Evolutionary conservation across 2,113 vertebrate species (phyloP), one percentile per base, ranked within the genome.

Genomic region (Thomomys bottae): DNA sequence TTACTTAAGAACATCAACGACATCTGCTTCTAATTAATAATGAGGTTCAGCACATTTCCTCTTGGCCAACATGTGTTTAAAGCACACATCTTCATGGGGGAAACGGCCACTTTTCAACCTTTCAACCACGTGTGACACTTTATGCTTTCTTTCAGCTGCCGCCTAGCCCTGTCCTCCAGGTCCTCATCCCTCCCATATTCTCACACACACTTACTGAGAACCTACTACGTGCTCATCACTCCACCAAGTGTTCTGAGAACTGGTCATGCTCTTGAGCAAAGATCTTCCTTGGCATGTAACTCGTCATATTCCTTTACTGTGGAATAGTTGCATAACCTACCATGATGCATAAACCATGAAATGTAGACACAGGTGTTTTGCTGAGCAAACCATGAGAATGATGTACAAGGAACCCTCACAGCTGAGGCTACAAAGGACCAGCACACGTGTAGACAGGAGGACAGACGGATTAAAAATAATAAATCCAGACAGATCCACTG

Each of bases 11-110:
- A 81, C 34, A 15, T 17, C 3, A 8, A 64, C 6, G 7, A 34
- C 6, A 81, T 66, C 61, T 87, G 82, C 42, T 93, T 63, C 32
- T 32, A 67, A 82, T 26, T 75, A 66, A 88, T 67, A 84, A 23
- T n/a, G 67, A 73, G 23, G 49, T 40, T n/a, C 34, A 79, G 72
- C 38, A n/a, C 36, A 26, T 85, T 66, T 40, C 54, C 20, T 8
- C 5, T 32, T 38, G 36, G 23, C 9, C 17, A 5, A 54, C 30
- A 5, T 8, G 34, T 36, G 38, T 36, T 32, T 6, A 45, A 83
- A 54, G 24, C 1, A 24, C 4, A 61, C 3, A n/a, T 81, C 36
- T n/a, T 76, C 26, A 72, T 2, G 1, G 1, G n/a, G 21, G n/a
- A 45, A 61, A 85, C 63, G 54, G 28, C 49, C 49, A 54, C 49